Percentiles rank a stretch among this genome's conserved stretches.
These are phyloP conservation scores for Parthenolecanium corni DNA, from an alignment of 2,888 invertebrate genomes.

Conservation along the genomic window DNA sequence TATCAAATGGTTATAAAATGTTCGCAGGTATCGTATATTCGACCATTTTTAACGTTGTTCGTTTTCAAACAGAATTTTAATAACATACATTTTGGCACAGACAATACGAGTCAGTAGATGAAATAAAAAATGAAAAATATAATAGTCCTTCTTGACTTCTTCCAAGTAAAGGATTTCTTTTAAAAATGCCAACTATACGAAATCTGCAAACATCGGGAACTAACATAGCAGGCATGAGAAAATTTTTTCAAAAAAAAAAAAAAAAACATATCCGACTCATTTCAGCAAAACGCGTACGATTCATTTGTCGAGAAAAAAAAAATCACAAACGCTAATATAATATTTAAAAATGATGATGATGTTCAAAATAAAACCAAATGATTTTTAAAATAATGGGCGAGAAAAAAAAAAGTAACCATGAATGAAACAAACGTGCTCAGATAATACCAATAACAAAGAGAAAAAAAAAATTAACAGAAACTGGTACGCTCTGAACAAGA, in stretches of 20 bases:
- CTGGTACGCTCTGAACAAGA: no score
- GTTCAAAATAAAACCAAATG: background rate
- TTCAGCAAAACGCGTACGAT: background rate
- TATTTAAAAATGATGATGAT: constrained; percentile 5
- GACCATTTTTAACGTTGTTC: background rate
- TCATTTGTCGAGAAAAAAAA: background rate
- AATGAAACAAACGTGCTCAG: no score
- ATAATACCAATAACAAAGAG: no score
- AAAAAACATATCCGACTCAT: background rate
- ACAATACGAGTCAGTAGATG: no score
- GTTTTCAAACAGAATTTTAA: no score
- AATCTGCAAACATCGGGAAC: background rate
- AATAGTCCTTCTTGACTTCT: no score
- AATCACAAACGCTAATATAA: constrained; percentile 1
- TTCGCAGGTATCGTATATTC: background rate
- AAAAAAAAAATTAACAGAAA: no score
- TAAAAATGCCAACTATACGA: no score
- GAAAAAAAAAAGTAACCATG: background rate
- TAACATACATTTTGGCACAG: no score
- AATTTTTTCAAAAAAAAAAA: background rate
- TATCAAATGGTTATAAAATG: constrained; percentile 3
- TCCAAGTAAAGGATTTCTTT: no score
- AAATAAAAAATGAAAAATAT: no score
- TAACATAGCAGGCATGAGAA: background rate
- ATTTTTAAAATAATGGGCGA: background rate